Base-by-base conservation (phyloP, 2,888 invertebrate species). In the Cyclophora punctaria region DNA sequence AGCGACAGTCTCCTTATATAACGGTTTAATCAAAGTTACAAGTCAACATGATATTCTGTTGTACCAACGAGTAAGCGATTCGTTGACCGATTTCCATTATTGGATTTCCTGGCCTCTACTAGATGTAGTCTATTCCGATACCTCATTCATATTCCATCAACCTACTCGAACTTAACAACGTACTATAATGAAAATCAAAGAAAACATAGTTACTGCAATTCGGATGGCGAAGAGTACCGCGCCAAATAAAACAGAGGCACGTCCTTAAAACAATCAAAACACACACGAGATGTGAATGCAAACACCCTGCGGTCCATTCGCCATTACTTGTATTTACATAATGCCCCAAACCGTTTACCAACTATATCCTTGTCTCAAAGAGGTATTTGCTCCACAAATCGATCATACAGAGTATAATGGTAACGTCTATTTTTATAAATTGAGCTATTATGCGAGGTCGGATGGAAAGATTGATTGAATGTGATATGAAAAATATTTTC, bases 401-500 rank as follows among this genome's bases (percentile, higher is more conserved):
- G 57, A 59, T 62, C 35, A 48, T 20, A 46, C 47, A 45, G 40
- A 47, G 34, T 41, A 35, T n/a, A 5, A 48, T 42, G 42, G 41
- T 41, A 52, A 47, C 58, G 49, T 56, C 51, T 54, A 53, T 54
- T 59, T 57, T 59, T 58, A 51, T 55, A 59, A 59, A 62, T 62
- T 55, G 59, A 58, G 52, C 52, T 55, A 57, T 59, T 56, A 58
- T 53, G 52, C 45, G 47, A 53, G 53, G 52, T 55, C 55, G 55
- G 57, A 55, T 51, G 53, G 50, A 54, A 48, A 60, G 58, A 60
- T 60, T 62, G 59, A 60, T 62, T 58, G 56, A 58, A 58, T 59
- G 49, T 55, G 58, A 60, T 59, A 62, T 55, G 52, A 57, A 57
- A 55, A 54, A 56, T 56, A 44, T 52, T 57, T 54, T 55, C 49